These are phyloP conservation scores for Ceratosolen fusciceps DNA, from an alignment of 1,140 invertebrate species.

Conservation along the genomic window DNA sequence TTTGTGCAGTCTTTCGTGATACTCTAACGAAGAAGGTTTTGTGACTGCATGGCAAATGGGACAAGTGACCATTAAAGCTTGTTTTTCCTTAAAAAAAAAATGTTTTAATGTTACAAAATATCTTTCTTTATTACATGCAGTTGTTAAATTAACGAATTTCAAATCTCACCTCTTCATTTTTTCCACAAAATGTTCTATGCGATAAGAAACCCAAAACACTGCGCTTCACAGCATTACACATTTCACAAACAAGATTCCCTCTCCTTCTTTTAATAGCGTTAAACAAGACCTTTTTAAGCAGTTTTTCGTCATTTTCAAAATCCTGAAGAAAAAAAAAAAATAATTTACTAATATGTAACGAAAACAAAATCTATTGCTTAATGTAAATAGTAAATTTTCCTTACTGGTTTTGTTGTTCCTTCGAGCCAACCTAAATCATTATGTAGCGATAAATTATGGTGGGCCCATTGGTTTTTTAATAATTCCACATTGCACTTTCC, in stretches of 20 bases:
- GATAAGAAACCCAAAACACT: slow-evolving; percentile 77
- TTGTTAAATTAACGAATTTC: slow-evolving; percentile 21
- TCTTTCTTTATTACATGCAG: not conserved
- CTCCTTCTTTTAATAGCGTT: slow-evolving; percentile 60
- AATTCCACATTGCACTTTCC: slow-evolving; percentile 61
- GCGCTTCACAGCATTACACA: slow-evolving; percentile 71
- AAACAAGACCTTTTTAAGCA: slow-evolving; percentile 58
- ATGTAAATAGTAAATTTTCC: slow-evolving; percentile 41
- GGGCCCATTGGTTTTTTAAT: slow-evolving; percentile 60
- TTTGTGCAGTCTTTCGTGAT: slow-evolving; percentile 69
- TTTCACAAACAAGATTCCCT: slow-evolving; percentile 73
- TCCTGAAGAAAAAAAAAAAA: slow-evolving; percentile 68
- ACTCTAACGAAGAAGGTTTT: slow-evolving; percentile 74
- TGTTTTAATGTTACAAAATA: no score
- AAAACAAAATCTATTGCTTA: slow-evolving; percentile 16
- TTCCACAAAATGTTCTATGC: slow-evolving; percentile 76
- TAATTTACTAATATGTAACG: slow-evolving; percentile 29
- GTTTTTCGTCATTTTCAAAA: slow-evolving; percentile 62
- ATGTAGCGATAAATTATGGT: slow-evolving; percentile 70
- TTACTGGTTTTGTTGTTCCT: slow-evolving; percentile 64
- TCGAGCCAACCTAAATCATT: slow-evolving; percentile 70
- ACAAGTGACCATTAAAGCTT: slow-evolving; percentile 71
- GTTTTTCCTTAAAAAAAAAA: slow-evolving; percentile 67
- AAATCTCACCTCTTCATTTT: slow-evolving; percentile 70
- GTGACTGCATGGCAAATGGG: slow-evolving; percentile 72